These are phyloP conservation scores for Heliocidaris tuberculata DNA, from an alignment of 35 echinoderm and acorn worm genomes.

Conservation along the genomic window DNA sequence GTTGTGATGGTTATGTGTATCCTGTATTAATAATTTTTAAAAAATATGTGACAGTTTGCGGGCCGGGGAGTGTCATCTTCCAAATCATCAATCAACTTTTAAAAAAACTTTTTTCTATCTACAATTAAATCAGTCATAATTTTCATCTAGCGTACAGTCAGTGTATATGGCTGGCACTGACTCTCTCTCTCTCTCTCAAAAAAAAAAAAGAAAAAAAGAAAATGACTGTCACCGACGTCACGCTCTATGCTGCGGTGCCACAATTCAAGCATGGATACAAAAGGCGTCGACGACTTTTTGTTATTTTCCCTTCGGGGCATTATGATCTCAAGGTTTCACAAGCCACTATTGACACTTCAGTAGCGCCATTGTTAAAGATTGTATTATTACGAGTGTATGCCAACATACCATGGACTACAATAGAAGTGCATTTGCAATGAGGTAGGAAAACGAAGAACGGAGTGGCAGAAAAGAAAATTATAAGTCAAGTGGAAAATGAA, in stretches of 20 bases:
- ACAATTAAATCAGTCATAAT: too few relatives aligned
- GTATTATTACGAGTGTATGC: conserved; percentile 17
- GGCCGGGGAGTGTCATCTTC: too few relatives aligned
- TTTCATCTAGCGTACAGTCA: too few relatives aligned
- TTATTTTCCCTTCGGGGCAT: conserved; percentile 20
- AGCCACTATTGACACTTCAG: conserved; percentile 30
- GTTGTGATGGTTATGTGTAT: too few relatives aligned
- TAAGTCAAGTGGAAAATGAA: not conserved
- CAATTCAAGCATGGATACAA: conserved; percentile 17
- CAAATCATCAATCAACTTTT: too few relatives aligned
- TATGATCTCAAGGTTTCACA: conserved; percentile 8
- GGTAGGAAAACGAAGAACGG: not conserved
- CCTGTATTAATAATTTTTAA: too few relatives aligned
- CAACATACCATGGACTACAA: not conserved
- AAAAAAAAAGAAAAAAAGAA: too few relatives aligned
- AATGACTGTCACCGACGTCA: not conserved
- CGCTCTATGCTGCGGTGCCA: not conserved
- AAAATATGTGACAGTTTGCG: too few relatives aligned
- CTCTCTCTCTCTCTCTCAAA: not conserved
- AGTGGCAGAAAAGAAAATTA: not conserved
- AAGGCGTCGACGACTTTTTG: not conserved
- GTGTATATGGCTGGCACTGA: not conserved
- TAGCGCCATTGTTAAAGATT: conserved; percentile 9
- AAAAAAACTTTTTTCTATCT: too few relatives aligned
- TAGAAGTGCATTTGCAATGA: not conserved